Evolutionary conservation across 2,113 vertebrate genomes (phyloP).

Genomic region (Anthoscopus minutus): DNA sequence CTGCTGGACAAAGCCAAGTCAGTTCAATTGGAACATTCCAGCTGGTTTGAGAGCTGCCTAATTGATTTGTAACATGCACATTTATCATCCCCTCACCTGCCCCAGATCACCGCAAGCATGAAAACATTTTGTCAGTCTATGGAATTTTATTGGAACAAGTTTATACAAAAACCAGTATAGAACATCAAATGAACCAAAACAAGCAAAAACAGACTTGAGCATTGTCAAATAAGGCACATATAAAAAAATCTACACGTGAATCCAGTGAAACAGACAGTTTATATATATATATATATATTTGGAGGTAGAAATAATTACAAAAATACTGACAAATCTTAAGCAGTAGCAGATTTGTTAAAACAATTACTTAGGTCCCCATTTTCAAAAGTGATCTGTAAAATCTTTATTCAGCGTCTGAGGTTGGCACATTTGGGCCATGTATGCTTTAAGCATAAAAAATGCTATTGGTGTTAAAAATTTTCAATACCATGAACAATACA

Average conservation of each 20-base stretch:
- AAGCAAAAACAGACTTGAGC: constrained; percentile 56
- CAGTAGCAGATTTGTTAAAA: constrained; percentile 71
- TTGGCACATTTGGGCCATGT: constrained; percentile 46
- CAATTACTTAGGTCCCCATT: constrained; percentile 68
- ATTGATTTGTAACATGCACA: not conserved
- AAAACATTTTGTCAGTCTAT: not conserved
- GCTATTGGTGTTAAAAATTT: constrained; percentile 55
- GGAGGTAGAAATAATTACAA: constrained; percentile 83
- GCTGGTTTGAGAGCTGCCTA: not conserved
- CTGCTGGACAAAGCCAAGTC: not conserved
- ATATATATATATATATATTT: constrained; percentile 64
- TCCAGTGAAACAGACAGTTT: constrained; percentile 76
- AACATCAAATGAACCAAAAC: constrained; percentile 58
- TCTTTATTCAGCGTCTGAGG: constrained; percentile 51
- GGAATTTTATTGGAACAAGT: constrained; percentile 61
- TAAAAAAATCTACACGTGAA: constrained; percentile 72
- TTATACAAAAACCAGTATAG: constrained; percentile 60
- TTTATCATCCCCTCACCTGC: not conserved
- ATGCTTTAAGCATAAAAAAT: constrained; percentile 61
- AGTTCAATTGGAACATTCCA: not conserved
- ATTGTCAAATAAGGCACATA: constrained; percentile 79
- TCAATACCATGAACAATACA: constrained; percentile 59
- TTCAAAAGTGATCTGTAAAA: constrained; percentile 69
- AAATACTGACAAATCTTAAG: constrained; percentile 80
- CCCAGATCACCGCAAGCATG: not conserved